Base-by-base conservation (phyloP, 2,888 invertebrate species). In the Anagyrus pseudococci region DNA sequence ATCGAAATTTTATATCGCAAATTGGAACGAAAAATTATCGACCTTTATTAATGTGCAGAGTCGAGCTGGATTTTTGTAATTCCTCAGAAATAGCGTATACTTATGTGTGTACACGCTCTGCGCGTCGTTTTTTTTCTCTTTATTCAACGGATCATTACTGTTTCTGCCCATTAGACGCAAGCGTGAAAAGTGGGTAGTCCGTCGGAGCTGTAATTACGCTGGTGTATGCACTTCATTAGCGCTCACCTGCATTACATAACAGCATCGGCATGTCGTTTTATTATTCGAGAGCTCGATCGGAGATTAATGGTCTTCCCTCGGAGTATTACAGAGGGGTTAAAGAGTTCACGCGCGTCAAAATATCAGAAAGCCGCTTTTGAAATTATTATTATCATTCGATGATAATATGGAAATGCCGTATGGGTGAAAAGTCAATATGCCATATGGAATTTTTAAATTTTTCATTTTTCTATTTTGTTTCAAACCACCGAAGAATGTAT, bases 191-290 rank as follows among this genome's bases (percentile, higher is more conserved):
- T 73, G 72, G 72, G 73, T 72, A 77, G 73, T 70, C 70, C 67
- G 68, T 70, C 71, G 22, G 19, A 70, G 69, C 70, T 70, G 72
- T 79, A 78, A 78, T 79, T 79, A 75, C 74, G 63, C 64, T 70
- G 66, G 70, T 73, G 73, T 75, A 74, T 76, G 74, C 75, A 77
- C 77, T 78, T 79, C 75, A 78, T 80, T 78, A 79, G 74, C 72
- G 71, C 74, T 74, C 69, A 73, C 71, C 68, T 70, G 66, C 50
- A 71, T 79, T 78, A 73, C 77, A 71, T 75, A 78, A 79, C 52
- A 50, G 70, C 67, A 66, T 68, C 66, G 70, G 70, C 69, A 69
- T 73, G 74, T 75, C 72, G 75, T 73, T 77, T 77, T 75, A 76
- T 75, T 73, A 72, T 73, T 60, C 54, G 71, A 72, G 33, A n/a